Base-by-base conservation (phyloP, 2,113 vertebrate genomes). In the Atlantisia rogersi region DNA sequence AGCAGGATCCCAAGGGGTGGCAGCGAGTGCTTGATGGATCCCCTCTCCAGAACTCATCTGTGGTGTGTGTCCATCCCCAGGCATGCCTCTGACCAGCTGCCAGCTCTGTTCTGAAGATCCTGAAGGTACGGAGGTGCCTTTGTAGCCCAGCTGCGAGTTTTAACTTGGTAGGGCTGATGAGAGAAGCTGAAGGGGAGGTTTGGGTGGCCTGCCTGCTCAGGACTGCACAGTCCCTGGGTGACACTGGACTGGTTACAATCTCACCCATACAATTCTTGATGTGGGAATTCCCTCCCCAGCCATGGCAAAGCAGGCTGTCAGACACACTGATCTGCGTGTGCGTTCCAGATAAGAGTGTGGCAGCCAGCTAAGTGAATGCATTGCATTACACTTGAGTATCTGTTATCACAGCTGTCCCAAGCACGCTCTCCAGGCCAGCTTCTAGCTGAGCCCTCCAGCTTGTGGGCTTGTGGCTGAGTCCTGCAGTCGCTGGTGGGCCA, bases 261-360 rank as follows among this genome's bases (percentile, higher is more conserved):
- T 65, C n/a, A 3, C 60, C 11, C 1, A 0, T 35, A 4, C 1
- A 9, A 31, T 56, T 88, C 80, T 80, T 2, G 0, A 4, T 40
- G 58, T 24, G 29, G 15, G 60, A 59, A 10, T 62, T 94, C 5
- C 42, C 59, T 62, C 85, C 78, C 25, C n/a, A 87, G 39, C 20
- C 67, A 8, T 8, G 46, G 79, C 88, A 69, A 48, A 53, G 31
- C 2, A 5, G 82, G 79, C 90, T 86, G 92, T 88, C 92, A 88
- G 55, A 12, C 71, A 59, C 56, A 35, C 2, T 35, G 0, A 19
- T 71, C 2, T 3, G 14, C 1, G 10, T 1, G 31, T 25, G 15
- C 1, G 62, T 68, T 64, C 75, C 88, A 83, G 32, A 31, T n/a
- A 20, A 1, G 0, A 63, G 68, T 80, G 63, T 12, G n/a, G 73